Conservation (phyloP, 1,140 invertebrate genomes). For the Pseudoatta argentina region DNA sequence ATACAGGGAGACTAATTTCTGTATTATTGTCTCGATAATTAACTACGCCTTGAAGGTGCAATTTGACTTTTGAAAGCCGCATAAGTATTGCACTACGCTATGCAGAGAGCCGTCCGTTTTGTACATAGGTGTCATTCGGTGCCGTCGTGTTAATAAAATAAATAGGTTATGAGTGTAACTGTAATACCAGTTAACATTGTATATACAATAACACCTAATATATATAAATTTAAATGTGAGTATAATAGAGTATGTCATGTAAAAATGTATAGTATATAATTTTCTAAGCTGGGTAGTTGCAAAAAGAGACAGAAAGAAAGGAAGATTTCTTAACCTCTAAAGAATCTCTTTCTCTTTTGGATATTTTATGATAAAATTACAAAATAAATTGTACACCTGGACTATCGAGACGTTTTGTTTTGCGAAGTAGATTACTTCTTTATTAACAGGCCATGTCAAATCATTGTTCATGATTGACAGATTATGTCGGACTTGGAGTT, state of each 20-base stretch:
- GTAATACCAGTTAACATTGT: conserved; percentile 21
- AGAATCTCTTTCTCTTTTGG: neutral
- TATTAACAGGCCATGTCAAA: conserved; percentile 26
- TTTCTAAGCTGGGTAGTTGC: neutral
- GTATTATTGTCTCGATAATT: neutral
- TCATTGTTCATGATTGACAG: conserved; percentile 48
- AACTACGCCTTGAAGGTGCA: too few relatives aligned
- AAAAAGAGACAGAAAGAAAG: neutral
- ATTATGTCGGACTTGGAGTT: conserved; percentile 67
- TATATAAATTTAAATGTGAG: conserved; percentile 28
- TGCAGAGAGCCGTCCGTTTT: neutral
- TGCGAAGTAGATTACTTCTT: neutral
- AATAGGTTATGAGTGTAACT: conserved; percentile 37
- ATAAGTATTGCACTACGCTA: too few relatives aligned
- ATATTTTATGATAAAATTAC: conserved; percentile 5
- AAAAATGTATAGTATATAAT: neutral
- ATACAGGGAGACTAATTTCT: neutral
- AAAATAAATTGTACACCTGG: neutral
- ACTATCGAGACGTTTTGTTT: neutral
- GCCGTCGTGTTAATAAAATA: conserved; percentile 21
- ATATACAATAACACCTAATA: conserved; percentile 24
- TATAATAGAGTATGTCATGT: neutral
- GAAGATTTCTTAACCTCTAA: conserved; percentile 6
- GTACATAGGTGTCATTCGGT: neutral
- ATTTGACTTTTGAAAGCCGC: too few relatives aligned